Evolutionary conservation across 2,888 invertebrate genomes (phyloP).

Genomic region (Ophioninae sp.): DNA sequence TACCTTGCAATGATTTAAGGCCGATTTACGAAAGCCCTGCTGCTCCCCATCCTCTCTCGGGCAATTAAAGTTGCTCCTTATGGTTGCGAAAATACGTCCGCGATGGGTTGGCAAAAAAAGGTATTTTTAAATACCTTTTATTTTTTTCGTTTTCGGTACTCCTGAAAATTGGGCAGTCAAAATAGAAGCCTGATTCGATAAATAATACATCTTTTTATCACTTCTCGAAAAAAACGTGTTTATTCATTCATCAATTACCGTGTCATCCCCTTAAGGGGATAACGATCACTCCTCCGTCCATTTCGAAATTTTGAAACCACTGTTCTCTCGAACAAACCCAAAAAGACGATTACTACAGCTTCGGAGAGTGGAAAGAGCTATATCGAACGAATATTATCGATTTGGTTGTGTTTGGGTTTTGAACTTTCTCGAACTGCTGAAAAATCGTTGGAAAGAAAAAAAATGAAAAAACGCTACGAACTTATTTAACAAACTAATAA

Average conservation of each 20-base stretch:
- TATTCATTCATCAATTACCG: not conserved
- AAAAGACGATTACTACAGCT: not conserved
- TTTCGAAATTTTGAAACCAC: no score
- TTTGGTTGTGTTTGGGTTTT: no score
- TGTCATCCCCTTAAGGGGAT: no score
- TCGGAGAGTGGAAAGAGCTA: not conserved
- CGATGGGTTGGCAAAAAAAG: not conserved
- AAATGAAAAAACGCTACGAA: no score
- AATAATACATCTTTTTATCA: not conserved
- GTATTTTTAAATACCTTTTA: no score
- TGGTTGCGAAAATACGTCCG: constrained; percentile 7
- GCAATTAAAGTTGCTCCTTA: constrained; percentile 38
- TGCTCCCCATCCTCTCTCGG: constrained; percentile 28
- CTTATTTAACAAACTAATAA: no score
- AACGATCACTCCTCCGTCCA: no score
- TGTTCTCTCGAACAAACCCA: no score
- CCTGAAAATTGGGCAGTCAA: not conserved
- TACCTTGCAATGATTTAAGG: constrained; percentile 49
- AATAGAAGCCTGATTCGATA: not conserved
- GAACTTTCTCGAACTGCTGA: no score
- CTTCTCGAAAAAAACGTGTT: no score
- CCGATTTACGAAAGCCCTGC: constrained; percentile 44
- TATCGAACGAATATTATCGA: not conserved
- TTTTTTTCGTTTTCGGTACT: not conserved
- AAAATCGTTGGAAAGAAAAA: no score